These are phyloP conservation scores for Hypomecis punctinalis DNA, from an alignment of 2,888 invertebrate genomes.

Conservation along the genomic window DNA sequence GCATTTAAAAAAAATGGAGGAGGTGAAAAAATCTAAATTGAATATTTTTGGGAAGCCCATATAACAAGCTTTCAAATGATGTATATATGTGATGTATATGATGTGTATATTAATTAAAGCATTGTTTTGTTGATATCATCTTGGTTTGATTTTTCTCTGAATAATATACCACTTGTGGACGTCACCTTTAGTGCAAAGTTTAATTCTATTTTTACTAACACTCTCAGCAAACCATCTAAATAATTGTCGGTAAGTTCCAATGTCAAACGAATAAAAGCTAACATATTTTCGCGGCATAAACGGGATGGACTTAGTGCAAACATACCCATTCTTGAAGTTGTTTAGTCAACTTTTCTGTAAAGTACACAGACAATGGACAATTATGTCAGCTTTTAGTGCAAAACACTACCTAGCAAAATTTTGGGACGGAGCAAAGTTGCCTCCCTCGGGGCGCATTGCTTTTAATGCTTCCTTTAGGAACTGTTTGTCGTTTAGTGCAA, in stretches of 20 bases:
- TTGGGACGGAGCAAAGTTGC: constrained; percentile 14
- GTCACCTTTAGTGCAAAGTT: too few relatives aligned
- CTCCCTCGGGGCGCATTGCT: constrained; percentile 6
- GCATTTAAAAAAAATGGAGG: too few relatives aligned
- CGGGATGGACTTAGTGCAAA: constrained; percentile 10
- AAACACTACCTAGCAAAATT: constrained; percentile 19
- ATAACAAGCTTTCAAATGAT: too few relatives aligned
- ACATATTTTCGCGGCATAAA: constrained; percentile 1
- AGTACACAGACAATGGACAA: constrained; percentile 15
- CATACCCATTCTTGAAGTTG: constrained; percentile 11
- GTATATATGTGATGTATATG: too few relatives aligned
- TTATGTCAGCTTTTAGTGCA: constrained; percentile 20
- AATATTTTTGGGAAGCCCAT: too few relatives aligned
- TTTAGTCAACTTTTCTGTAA: constrained; percentile 12
- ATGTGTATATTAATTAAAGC: too few relatives aligned
- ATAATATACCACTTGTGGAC: too few relatives aligned
- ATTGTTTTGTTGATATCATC: too few relatives aligned
- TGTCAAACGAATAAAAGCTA: constrained; percentile 16
- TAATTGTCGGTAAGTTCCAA: not conserved
- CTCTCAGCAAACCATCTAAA: too few relatives aligned
- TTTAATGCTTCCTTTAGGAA: constrained; percentile 21
- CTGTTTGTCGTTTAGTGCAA: constrained; percentile 11
- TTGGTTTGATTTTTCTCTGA: too few relatives aligned
- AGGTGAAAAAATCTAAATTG: too few relatives aligned
- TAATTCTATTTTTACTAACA: too few relatives aligned